Percentiles rank a stretch among this genome's conserved stretches.
Conservation (phyloP, 2,797 vertebrate genomes). For the Enteromius unitaeniatus region DNA sequence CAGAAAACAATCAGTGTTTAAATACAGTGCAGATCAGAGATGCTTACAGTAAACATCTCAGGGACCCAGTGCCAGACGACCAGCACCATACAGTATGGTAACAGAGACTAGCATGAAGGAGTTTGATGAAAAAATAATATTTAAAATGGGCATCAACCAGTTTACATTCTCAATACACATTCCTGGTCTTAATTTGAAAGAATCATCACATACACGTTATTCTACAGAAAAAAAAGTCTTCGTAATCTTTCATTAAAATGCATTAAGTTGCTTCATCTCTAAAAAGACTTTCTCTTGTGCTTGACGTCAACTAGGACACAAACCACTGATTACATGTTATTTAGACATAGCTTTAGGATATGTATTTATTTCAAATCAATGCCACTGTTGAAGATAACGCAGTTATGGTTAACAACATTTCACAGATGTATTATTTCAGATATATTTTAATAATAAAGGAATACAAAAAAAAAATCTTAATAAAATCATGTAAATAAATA, state of each 20-base stretch:
- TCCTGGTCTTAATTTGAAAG: background rate
- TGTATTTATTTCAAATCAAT: background rate
- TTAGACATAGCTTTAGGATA: background rate
- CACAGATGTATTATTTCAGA: background rate
- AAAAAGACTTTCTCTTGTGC: background rate
- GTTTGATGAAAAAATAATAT: background rate
- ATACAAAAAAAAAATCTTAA: background rate
- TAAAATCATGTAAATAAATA: too few relatives aligned
- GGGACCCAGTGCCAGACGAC: constrained; percentile 20
- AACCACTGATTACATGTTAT: background rate
- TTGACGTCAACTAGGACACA: background rate
- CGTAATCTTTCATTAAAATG: background rate
- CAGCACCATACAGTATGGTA: background rate
- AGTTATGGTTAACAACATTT: background rate
- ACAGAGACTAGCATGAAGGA: constrained; percentile 9
- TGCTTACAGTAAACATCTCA: constrained; percentile 48
- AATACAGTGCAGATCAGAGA: constrained; percentile 46
- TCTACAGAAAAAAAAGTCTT: background rate
- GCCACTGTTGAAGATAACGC: background rate
- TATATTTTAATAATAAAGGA: background rate
- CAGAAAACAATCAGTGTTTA: constrained; percentile 54
- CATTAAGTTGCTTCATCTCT: background rate
- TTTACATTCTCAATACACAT: background rate
- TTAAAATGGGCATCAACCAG: background rate
- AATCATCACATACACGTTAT: background rate